Conservation (phyloP, 2,113 vertebrate genomes). For the Mixornis gularis region DNA sequence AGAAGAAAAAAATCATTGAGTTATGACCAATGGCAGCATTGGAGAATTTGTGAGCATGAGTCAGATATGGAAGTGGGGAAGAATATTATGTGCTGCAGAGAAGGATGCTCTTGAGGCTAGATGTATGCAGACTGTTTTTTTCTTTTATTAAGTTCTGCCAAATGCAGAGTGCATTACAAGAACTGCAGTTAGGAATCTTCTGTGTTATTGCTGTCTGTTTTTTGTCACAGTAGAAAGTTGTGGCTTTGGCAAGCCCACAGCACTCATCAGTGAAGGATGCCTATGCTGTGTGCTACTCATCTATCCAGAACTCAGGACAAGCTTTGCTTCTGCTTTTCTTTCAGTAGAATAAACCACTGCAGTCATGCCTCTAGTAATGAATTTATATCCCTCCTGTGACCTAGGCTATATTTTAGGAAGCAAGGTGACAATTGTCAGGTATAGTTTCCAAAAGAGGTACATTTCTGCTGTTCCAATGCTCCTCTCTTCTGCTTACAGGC, state of each 20-base stretch:
- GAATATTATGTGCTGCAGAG: background rate
- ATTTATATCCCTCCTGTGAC: background rate
- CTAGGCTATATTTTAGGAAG: background rate
- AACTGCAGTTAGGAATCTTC: background rate
- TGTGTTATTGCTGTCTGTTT: background rate
- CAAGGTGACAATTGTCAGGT: background rate
- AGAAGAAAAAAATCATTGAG: background rate
- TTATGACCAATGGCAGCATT: background rate
- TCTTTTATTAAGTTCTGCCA: background rate
- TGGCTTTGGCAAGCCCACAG: background rate
- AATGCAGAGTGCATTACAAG: background rate
- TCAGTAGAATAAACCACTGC: background rate
- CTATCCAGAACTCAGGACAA: background rate
- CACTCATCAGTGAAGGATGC: background rate
- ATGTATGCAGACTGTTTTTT: background rate
- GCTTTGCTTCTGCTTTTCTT: background rate
- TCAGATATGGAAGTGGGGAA: background rate
- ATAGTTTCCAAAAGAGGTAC: background rate
- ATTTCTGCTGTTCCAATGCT: background rate
- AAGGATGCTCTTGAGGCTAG: background rate
- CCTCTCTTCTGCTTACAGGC: background rate
- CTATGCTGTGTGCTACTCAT: background rate
- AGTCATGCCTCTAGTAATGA: background rate
- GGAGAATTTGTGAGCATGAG: background rate
- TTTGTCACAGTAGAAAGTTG: background rate